Percentiles rank a stretch among this genome's conserved stretches.
These are phyloP conservation scores for Hoplodrina blanda DNA, from an alignment of 2,888 invertebrate species.

Conservation along the genomic window DNA sequence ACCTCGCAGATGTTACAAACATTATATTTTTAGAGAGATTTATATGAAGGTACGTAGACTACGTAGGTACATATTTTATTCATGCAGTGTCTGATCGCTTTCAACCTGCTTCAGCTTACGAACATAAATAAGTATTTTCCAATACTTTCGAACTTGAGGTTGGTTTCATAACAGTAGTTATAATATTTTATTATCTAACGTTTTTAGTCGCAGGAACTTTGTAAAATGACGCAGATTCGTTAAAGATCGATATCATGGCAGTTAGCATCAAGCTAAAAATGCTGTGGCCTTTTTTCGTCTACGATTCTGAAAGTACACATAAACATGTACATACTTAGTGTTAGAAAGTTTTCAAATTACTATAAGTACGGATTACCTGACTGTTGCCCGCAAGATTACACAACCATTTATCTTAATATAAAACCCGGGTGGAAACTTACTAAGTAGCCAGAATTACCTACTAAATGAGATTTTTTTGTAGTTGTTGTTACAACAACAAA, in stretches of 20 bases:
- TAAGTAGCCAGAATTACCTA: neutral
- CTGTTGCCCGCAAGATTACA: conserved; percentile 15
- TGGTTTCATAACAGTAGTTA: conserved; percentile 19
- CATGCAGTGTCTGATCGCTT: conserved; percentile 50
- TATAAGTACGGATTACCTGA: conserved; percentile 10
- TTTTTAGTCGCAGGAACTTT: conserved; percentile 2
- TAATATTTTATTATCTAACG: conserved; percentile 18
- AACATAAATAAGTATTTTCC: conserved; percentile 47
- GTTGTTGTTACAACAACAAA: too few species aligned
- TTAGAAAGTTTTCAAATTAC: conserved; percentile 30
- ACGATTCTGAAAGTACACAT: neutral
- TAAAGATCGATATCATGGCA: neutral
- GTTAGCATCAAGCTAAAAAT: neutral
- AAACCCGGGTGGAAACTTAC: neutral
- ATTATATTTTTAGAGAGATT: conserved; percentile 10
- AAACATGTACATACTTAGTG: neutral
- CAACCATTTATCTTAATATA: conserved; percentile 24
- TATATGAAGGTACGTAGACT: conserved; percentile 2
- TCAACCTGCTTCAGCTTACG: conserved; percentile 20
- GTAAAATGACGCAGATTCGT: neutral
- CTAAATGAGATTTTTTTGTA: conserved; percentile 1
- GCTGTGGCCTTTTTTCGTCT: neutral
- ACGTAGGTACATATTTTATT: conserved; percentile 44
- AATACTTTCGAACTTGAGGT: conserved; percentile 33
- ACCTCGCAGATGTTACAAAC: conserved; percentile 20